Evolutionary conservation across 2,797 vertebrate species (phyloP), one percentile per base, ranked within the genome.

Genomic region (Oreortyx pictus): DNA sequence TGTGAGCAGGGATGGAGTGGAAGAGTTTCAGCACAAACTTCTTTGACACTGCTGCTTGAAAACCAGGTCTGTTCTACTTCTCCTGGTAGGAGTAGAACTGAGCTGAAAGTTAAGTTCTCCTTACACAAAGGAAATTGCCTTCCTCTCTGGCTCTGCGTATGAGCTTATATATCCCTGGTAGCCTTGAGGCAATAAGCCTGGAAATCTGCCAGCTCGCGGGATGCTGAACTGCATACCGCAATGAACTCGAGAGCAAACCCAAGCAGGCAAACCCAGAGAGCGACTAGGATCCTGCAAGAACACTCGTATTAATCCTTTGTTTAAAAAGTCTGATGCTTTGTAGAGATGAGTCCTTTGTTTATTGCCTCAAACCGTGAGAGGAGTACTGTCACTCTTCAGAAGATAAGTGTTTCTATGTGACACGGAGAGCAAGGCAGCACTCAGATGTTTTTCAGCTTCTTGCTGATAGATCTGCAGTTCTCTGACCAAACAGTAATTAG

Each of bases 131-230:
- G 89, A 80, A 91, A 82, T 93, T 50, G 7, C 71, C 85, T 71
- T 87, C 61, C 52, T 85, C 56, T 37, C 75, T 61, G 59, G 73
- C 86, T 77, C 70, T 71, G 47, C 18, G 0, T 14, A 3, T 18
- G 86, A 59, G 71, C 35, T 68, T 17, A 7, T 22, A 68, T 20
- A 12, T 76, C 75, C 72, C 79, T 61, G 89, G 84, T 62, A 94
- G 84, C 87, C 87, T 46, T 1, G 56, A 76, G 89, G 86, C 83
- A 76, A 35, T 43, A 50, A 79, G 29, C 39, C 91, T 92, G 94
- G 94, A 91, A 83, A 59, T 14, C 7, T 50, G 89, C 82, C 94
- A 85, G 78, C n/a, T 57, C 65, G 0, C 9, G 9, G 35, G 2
- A 4, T 2, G 16, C 77, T 46, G 77, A 47, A 27, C 86, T 44